These are phyloP conservation scores for Phrynocephalus guinanensis DNA, from an alignment of 2,797 vertebrate species.

Conservation along the genomic window DNA sequence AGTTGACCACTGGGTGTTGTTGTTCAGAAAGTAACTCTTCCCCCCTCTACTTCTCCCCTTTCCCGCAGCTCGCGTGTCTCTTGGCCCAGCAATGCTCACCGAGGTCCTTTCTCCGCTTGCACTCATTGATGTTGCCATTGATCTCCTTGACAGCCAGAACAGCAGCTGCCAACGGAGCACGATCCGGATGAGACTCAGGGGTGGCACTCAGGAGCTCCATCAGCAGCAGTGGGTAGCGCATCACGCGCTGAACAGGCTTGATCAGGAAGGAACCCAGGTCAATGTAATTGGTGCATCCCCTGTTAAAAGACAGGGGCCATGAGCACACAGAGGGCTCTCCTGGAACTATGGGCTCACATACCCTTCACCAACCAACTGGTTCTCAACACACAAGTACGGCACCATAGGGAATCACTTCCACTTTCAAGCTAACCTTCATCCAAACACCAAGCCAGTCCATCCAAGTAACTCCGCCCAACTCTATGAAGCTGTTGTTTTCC, in stretches of 20 bases:
- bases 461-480: not conserved
- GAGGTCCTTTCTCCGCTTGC: slow-evolving; percentile 95
- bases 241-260: slow-evolving; percentile 97
- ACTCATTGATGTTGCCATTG: slow-evolving; percentile 97
- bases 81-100: slow-evolving; percentile 79
- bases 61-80: not conserved
- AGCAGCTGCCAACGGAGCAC: slow-evolving; percentile 82
- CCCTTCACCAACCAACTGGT: not conserved
- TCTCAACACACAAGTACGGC: not conserved
- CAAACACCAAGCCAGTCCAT: not conserved
- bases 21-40: not conserved
- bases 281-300: slow-evolving; percentile 99
- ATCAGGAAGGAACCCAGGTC: slow-evolving; percentile 98
- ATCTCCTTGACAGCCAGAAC: slow-evolving; percentile 91
- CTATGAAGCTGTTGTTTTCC: not conserved
- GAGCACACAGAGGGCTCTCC: not conserved
- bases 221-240: slow-evolving; percentile 96
- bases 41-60: not conserved
- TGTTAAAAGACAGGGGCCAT: slow-evolving; percentile 63
- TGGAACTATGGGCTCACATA: not conserved
- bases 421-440: not conserved
- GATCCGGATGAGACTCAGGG: slow-evolving; percentile 90
- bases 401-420: not conserved
- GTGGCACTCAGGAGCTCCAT: slow-evolving; percentile 93
- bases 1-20: not conserved